Evolutionary conservation across 2,113 vertebrate species (phyloP).

Genomic region (Mohoua ochrocephala): DNA sequence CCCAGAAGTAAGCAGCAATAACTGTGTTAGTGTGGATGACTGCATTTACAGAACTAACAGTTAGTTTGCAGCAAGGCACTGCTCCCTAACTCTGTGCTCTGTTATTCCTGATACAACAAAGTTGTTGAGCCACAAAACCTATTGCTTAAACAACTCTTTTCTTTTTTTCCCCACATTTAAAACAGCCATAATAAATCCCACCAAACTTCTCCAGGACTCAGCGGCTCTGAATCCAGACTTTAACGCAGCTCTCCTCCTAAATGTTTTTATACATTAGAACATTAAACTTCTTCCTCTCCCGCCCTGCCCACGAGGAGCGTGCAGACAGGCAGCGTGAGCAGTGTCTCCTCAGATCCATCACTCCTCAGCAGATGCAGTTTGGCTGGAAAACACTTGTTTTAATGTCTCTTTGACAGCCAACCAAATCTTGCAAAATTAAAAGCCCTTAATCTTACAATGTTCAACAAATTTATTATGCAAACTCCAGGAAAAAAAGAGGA

Average conservation of each 20-base stretch:
- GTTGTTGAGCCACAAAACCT: neutral
- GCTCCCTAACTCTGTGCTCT: neutral
- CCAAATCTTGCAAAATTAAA: neutral
- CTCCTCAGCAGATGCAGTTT: neutral
- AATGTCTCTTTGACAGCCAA: conserved; percentile 11
- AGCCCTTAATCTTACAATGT: neutral
- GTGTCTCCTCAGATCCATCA: conserved; percentile 7
- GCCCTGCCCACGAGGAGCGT: neutral
- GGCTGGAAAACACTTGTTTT: conserved; percentile 24
- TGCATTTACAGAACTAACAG: neutral
- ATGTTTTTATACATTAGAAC: neutral
- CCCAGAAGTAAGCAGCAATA: neutral
- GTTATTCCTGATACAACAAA: neutral
- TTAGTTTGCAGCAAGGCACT: neutral
- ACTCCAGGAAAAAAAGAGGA: neutral
- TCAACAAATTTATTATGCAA: neutral
- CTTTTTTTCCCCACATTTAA: neutral
- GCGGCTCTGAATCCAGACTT: neutral
- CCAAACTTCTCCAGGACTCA: neutral
- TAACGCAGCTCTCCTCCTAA: neutral
- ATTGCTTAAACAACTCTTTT: neutral
- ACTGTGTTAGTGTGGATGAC: neutral
- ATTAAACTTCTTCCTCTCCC: neutral
- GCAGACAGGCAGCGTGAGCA: neutral
- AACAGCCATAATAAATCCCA: neutral